Base-by-base conservation (phyloP, 2,797 vertebrate genomes). In the Molossus molossus region DNA sequence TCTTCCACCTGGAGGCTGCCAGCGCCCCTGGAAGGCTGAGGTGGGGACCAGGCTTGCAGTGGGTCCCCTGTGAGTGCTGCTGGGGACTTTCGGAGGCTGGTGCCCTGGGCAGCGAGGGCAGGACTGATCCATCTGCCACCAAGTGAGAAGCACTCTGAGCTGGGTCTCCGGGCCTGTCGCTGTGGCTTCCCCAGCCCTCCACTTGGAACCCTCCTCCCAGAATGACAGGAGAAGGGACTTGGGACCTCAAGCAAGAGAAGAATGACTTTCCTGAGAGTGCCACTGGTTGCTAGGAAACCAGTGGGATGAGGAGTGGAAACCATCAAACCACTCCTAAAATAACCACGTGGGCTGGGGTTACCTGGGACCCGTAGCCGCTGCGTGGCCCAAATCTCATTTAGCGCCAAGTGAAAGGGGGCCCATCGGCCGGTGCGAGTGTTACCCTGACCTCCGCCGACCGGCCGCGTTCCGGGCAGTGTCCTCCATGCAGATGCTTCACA, bases 281-380 rank as follows among this genome's bases (percentile, higher is more conserved):
- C 89, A 70, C 25, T 97, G 94, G 96, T 98, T 98, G 97, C 98
- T 98, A 98, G 96, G 98, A 97, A 97, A 98, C 94, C 1, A 92
- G 94, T 14, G 81, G 96, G 96, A 86, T 92, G 97, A 96, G 89
- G 92, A 91, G 85, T 80, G 73, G 88, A 96, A 97, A 77, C 95
- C 96, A 98, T 97, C 94, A 96, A 80, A 95, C 92, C 81, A 82
- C 91, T 69, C 96, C 97, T 98, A 97, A 98, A 98, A 98, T 97
- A 98, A 97, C 96, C 96, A 95, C 81, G 93, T 48, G 95, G 96
- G 80, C 90, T 45, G 76, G 60, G 80, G 50, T 37, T 64, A 90
- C 88, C 82, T 20, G 23, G 92, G 92, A 92, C 90, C 94, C 45
- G 11, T 1, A 48, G 87, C 75, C 94, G 62, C 60, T 77, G 40